Conservation (phyloP, 2,888 invertebrate species). For the Synergus gifuensis region DNA sequence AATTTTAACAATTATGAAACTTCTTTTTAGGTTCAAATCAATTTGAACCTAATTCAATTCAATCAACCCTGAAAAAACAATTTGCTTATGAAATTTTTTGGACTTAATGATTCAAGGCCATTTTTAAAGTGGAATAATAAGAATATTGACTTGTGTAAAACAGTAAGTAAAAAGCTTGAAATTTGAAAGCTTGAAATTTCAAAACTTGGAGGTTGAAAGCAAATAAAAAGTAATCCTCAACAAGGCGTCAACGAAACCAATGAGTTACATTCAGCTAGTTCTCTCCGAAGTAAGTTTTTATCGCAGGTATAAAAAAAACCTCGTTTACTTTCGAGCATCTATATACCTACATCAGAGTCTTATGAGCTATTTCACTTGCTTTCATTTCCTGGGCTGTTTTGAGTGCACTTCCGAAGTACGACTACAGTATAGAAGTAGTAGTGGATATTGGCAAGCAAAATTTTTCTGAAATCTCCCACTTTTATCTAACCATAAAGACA, state of each 20-base stretch:
- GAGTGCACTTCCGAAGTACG: background rate
- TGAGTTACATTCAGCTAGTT: constrained; percentile 22
- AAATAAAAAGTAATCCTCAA: constrained; percentile 22
- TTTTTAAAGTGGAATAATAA: no score
- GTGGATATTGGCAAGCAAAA: background rate
- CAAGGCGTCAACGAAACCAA: constrained; percentile 27
- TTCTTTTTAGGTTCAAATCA: no score
- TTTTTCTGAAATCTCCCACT: background rate
- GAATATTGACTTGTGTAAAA: no score
- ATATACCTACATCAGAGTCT: constrained; percentile 17
- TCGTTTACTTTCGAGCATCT: constrained; percentile 19
- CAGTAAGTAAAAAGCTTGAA: background rate
- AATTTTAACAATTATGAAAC: no score
- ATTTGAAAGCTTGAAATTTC: constrained; percentile 18
- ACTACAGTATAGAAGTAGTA: background rate
- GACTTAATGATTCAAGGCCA: no score
- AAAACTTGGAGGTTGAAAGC: background rate
- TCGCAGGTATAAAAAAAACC: constrained; percentile 10
- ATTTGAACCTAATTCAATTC: no score
- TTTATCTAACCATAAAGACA: background rate
- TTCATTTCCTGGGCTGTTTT: constrained; percentile 18
- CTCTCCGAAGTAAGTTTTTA: constrained; percentile 6
- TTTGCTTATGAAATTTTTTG: no score
- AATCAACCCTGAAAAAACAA: no score
- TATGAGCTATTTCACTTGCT: constrained; percentile 36